phyloP scores from a whole-genome alignment of 2,797 vertebrate species.

The Anguilla megastoma region DNA sequence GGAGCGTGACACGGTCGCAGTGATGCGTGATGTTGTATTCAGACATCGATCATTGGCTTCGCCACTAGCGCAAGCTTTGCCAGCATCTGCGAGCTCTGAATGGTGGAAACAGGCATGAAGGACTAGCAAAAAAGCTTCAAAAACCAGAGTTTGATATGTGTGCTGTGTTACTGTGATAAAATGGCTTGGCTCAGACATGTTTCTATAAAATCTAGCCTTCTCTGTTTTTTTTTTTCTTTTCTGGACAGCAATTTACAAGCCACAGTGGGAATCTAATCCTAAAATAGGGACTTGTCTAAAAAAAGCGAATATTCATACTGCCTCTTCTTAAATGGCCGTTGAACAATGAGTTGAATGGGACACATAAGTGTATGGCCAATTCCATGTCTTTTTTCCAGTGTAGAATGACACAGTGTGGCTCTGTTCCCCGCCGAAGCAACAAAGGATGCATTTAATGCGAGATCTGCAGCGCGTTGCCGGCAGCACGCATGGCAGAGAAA shows the following conservation, averaged over 20 bases:
- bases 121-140: neutral
- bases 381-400: neutral
- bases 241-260: neutral
- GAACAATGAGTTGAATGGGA: neutral
- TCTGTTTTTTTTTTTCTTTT: neutral
- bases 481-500: conserved; percentile 60
- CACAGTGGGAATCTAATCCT: neutral
- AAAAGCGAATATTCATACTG: conserved; percentile 32
- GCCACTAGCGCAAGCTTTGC: neutral
- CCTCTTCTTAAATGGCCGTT: neutral
- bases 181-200: neutral
- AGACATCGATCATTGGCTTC: neutral
- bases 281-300: neutral
- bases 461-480: conserved; percentile 51
- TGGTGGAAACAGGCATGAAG: neutral
- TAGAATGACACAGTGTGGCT: conserved; percentile 32
- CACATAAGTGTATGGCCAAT: neutral
- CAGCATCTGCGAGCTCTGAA: neutral
- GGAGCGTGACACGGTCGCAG: neutral
- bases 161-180: neutral
- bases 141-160: neutral
- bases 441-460: conserved; percentile 65
- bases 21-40: neutral
- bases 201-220: neutral
- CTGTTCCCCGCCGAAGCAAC: conserved; percentile 57